Evolutionary conservation across 1,140 invertebrate species (phyloP).

Genomic region (Drosophila ogumai): DNA sequence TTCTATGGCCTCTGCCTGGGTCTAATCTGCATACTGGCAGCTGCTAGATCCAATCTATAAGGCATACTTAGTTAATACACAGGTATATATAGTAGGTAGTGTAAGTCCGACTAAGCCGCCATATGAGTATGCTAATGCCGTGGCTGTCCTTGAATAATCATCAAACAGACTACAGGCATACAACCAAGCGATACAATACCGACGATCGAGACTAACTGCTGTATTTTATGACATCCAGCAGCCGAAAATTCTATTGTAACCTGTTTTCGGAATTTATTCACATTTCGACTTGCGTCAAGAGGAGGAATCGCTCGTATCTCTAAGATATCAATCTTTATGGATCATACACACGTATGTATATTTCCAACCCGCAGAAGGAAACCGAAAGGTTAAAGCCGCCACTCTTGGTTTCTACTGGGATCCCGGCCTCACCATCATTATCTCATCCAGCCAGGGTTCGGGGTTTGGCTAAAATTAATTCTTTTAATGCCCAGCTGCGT

Average conservation of each 20-base stretch:
- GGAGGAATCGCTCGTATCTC: constrained; percentile 3
- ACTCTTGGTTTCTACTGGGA: constrained; percentile 61
- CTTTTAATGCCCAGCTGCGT: constrained; percentile 41
- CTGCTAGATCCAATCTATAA: constrained; percentile 58
- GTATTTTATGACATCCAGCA: constrained; percentile 69
- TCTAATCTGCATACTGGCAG: constrained; percentile 71
- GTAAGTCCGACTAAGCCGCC: constrained; percentile 64
- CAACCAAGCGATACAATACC: constrained; percentile 53
- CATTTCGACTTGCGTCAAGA: constrained; percentile 58
- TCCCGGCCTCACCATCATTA: constrained; percentile 16
- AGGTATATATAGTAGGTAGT: constrained; percentile 22
- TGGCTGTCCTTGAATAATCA: constrained; percentile 64
- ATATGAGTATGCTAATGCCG: constrained; percentile 70
- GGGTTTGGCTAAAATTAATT: constrained; percentile 44
- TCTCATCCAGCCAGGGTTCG: constrained; percentile 21
- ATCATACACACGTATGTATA: constrained; percentile 38
- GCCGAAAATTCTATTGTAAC: constrained; percentile 64
- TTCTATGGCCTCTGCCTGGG: constrained; percentile 34
- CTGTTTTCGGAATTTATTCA: constrained; percentile 54
- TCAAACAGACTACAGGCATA: constrained; percentile 27
- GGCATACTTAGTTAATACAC: constrained; percentile 44
- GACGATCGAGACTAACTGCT: constrained; percentile 55
- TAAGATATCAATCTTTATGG: constrained; percentile 79
- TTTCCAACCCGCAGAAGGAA: constrained; percentile 44
- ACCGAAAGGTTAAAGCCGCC: constrained; percentile 57